phyloP scores from a whole-genome alignment of 2,797 vertebrate genomes.

The Peromyscus attwateri region DNA sequence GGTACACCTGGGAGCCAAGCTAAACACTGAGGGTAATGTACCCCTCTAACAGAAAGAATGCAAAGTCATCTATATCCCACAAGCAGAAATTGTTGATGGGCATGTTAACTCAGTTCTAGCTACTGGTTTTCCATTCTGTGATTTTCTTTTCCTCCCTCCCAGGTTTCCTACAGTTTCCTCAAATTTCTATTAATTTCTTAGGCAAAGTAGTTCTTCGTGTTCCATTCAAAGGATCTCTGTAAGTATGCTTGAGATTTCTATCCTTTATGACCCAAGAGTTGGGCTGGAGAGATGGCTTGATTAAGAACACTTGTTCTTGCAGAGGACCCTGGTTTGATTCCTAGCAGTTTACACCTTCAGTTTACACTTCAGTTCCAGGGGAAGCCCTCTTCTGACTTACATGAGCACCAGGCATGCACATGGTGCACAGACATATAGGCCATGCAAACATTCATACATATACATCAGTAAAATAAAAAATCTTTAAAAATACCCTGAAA shows the following conservation, averaged over 20 bases:
- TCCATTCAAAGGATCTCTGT: slow-evolving; percentile 23
- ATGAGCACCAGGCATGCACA: background rate
- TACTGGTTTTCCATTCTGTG: background rate
- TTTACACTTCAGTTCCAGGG: background rate
- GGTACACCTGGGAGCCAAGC: background rate
- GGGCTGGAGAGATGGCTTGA: background rate
- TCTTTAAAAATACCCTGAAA: background rate
- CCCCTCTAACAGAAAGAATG: background rate
- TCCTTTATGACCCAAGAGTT: slow-evolving; percentile 21
- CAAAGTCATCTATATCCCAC: background rate
- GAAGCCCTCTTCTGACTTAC: background rate
- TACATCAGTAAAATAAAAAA: background rate
- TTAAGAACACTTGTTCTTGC: background rate
- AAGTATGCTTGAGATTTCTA: background rate
- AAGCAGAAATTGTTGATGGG: background rate
- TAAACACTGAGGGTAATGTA: background rate
- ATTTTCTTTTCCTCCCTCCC: background rate
- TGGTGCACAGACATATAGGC: background rate
- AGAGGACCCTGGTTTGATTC: background rate
- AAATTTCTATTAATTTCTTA: slow-evolving; percentile 55
- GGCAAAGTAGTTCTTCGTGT: background rate
- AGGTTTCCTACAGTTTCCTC: background rate
- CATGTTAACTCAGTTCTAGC: background rate
- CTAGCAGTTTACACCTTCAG: background rate
- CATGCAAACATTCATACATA: background rate